Conservation (phyloP, 2,888 invertebrate genomes). For the Chrysina gloriosa region DNA sequence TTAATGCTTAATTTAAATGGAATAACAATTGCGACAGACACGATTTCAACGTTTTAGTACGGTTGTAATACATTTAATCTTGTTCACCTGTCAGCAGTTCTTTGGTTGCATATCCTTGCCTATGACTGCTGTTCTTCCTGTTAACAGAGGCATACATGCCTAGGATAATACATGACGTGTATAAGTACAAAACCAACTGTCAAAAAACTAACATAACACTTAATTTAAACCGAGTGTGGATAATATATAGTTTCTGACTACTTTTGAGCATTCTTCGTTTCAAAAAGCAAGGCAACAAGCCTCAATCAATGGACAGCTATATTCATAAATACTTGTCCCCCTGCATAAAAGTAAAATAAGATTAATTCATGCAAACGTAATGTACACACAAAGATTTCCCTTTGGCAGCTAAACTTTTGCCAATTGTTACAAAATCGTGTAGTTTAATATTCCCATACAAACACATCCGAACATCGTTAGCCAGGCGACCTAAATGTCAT, state of each 20-base stretch:
- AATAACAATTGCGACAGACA: conserved; percentile 37
- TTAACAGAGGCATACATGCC: not conserved
- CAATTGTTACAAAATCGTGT: too few species aligned
- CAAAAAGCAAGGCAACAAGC: not conserved
- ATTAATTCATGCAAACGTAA: too few species aligned
- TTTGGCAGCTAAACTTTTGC: too few species aligned
- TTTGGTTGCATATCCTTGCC: conserved; percentile 20
- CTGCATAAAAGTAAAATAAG: too few species aligned
- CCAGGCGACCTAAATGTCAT: too few species aligned
- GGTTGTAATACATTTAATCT: conserved; percentile 25
- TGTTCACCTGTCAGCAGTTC: conserved; percentile 29
- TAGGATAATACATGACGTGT: not conserved
- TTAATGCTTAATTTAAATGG: conserved; percentile 34
- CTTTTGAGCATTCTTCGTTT: not conserved
- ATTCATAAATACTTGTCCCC: too few species aligned
- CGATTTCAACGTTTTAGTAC: conserved; percentile 31
- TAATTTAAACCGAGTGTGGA: not conserved
- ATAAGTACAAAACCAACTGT: conserved; percentile 2
- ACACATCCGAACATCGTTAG: too few species aligned
- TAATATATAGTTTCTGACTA: not conserved
- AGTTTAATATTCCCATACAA: too few species aligned
- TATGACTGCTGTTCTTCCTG: conserved; percentile 14
- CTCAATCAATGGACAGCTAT: too few species aligned
- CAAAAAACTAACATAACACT: not conserved
- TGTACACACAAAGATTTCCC: too few species aligned